phyloP scores from a whole-genome alignment of 2,888 invertebrate genomes.

The Archaeoteleia sp. region DNA sequence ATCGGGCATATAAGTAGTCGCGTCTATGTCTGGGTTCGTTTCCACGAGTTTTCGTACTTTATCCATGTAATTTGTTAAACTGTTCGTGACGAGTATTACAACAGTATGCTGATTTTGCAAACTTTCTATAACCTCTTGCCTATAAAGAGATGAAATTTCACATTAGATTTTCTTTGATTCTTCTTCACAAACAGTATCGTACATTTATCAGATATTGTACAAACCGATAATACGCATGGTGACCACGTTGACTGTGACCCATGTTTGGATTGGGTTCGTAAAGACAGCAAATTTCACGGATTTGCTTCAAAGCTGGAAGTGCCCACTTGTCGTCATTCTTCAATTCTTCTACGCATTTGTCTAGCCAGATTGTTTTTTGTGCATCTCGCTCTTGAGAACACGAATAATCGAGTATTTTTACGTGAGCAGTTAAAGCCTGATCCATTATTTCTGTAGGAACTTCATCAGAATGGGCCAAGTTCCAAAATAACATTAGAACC shows the following conservation, averaged over 20 bases:
- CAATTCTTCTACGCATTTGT: constrained; percentile 96
- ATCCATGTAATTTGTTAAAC: constrained; percentile 93
- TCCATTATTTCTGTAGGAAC: constrained; percentile 98
- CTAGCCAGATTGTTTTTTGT: constrained; percentile 96
- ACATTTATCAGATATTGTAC: no score
- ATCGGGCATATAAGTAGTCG: constrained; percentile 86
- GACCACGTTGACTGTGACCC: constrained; percentile 78
- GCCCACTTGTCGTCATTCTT: constrained; percentile 93
- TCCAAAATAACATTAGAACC: constrained; percentile 96
- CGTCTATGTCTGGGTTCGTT: constrained; percentile 86
- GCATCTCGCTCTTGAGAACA: constrained; percentile 97
- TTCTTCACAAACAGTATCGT: no score
- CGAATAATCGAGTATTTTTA: constrained; percentile 97
- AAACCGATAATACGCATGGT: constrained; percentile 78
- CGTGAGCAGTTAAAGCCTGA: constrained; percentile 94
- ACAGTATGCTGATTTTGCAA: constrained; percentile 94
- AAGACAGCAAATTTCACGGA: constrained; percentile 94
- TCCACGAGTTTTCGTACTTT: constrained; percentile 82
- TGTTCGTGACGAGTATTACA: constrained; percentile 95
- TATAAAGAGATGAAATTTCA: no score
- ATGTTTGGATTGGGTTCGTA: constrained; percentile 90
- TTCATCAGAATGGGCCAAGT: constrained; percentile 95
- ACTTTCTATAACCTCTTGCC: constrained; percentile 89
- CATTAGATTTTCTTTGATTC: no score
- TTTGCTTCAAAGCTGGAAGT: constrained; percentile 94